Percentiles rank a stretch among this genome's conserved stretches.
phyloP scores from a whole-genome alignment of 2,113 vertebrate species.

The Cavia porcellus region DNA sequence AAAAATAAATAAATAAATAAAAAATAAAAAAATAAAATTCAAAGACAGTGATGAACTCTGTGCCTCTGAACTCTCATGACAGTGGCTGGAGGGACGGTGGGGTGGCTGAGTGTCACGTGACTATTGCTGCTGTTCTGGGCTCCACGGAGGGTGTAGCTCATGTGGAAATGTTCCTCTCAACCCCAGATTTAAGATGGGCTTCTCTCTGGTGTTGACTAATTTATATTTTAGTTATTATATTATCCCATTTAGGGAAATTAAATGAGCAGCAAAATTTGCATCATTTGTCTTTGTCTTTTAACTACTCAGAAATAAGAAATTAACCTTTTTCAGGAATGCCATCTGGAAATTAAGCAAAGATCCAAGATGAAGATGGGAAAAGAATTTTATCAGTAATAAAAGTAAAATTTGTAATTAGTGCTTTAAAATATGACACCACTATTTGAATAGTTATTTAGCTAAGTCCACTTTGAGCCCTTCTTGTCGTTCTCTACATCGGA shows the following conservation, averaged over 20 bases:
- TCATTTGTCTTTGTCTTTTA: not conserved
- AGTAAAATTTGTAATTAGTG: conserved; percentile 6
- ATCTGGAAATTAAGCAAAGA: not conserved
- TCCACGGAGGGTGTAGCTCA: conserved; percentile 36
- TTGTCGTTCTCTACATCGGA: not conserved
- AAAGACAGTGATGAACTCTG: not conserved
- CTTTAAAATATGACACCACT: conserved; percentile 16
- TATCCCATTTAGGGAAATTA: not conserved
- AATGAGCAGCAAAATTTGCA: not conserved
- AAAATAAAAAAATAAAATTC: too few relatives aligned
- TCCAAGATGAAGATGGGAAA: not conserved
- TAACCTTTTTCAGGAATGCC: not conserved
- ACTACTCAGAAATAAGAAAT: not conserved
- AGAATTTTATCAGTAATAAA: conserved; percentile 25
- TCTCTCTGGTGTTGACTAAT: not conserved
- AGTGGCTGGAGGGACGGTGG: too few relatives aligned
- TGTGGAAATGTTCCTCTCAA: conserved; percentile 43
- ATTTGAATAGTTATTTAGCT: conserved; percentile 40
- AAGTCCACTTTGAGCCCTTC: not conserved
- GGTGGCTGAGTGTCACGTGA: not conserved
- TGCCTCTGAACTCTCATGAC: not conserved
- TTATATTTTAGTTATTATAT: not conserved
- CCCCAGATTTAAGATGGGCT: conserved; percentile 36
- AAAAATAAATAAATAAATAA: too few relatives aligned
- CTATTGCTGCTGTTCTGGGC: not conserved